Evolutionary conservation across 1,140 invertebrate genomes (phyloP).

Genomic region (Drosophila miranda): DNA sequence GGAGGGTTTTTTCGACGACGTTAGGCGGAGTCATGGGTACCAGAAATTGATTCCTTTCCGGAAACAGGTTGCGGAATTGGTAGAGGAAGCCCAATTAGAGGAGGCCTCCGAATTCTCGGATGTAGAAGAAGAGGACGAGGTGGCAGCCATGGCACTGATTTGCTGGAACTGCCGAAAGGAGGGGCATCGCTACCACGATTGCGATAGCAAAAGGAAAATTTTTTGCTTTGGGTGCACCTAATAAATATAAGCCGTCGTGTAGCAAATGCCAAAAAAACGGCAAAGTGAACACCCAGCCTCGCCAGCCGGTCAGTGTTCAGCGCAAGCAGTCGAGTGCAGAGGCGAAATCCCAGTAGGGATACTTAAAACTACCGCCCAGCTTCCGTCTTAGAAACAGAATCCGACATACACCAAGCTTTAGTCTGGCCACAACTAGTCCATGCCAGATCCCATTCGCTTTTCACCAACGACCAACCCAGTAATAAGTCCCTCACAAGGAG

Average conservation of each 20-base stretch:
- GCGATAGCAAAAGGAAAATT: slow-evolving; percentile 2
- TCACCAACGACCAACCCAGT: too few relatives aligned
- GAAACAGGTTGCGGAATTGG: slow-evolving; percentile 1
- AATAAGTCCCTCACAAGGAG: not conserved
- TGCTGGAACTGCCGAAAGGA: slow-evolving; percentile 32
- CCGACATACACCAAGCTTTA: too few relatives aligned
- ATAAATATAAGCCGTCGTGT: too few relatives aligned
- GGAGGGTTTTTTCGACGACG: slow-evolving; percentile 8
- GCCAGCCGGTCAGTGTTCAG: too few relatives aligned
- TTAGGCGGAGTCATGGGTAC: not conserved
- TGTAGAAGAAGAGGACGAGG: not conserved
- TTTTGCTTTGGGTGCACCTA: too few relatives aligned
- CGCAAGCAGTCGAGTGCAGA: too few relatives aligned
- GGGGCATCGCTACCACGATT: slow-evolving; percentile 28
- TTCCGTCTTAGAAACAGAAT: not conserved
- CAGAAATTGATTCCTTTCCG: slow-evolving; percentile 10
- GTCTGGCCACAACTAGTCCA: too few relatives aligned
- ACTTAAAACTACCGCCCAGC: not conserved
- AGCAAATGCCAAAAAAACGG: too few relatives aligned
- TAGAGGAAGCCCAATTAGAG: not conserved
- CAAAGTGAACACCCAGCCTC: too few relatives aligned
- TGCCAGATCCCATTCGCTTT: too few relatives aligned
- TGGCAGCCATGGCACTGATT: not conserved
- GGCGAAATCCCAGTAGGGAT: too few relatives aligned
- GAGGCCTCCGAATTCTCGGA: not conserved